Evolutionary conservation across 2,888 invertebrate genomes (phyloP), one percentile per base, ranked within the genome.

Genomic region (Meloe dianella): DNA sequence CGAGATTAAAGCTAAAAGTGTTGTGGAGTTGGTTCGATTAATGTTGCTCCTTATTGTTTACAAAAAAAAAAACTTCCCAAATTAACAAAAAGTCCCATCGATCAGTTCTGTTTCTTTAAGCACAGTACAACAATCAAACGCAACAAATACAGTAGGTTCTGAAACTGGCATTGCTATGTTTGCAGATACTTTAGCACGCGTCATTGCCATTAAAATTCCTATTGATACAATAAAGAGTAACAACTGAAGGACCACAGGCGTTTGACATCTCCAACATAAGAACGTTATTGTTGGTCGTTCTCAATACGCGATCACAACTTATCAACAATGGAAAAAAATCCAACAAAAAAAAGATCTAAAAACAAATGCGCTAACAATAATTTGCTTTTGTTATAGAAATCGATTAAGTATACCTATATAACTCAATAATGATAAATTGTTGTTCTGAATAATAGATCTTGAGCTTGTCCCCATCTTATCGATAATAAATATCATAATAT

Each of bases 391-490:
- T 20, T 12, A 10, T 12, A 51, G 22, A 51, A 51, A 51, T 51
- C 51, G 20, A 47, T 47, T 35, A 10, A 61, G 27, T 27, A 27
- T 1, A 7, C 30, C 63, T 30, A 22, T 64, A 68, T 62, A 64
- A 68, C 65, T 65, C 65, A 64, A 69, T 72, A 67, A 70, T 70
- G 70, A 70, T 68, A 67, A 72, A 72, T 68, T 68, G 66, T 61
- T 22, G 30, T 20, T 61, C 59, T 65, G 63, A 70, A 72, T 72
- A 70, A 72, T 72, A 62, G 47, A 70, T 47, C 63, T 47, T 61
- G 64, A 68, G 68, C 61, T 68, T 71, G 65, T 64, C 67, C 27
- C 68, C 57, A 63, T 57, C 64, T 64, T 62, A 65, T 72, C 65
- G 63, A 70, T 72, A 72, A 72, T 67, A 65, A 57, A 70, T 65